Evolutionary conservation across 2,113 vertebrate species (phyloP), one percentile per base, ranked within the genome.

Genomic region (rat (Rattus norvegicus)): DNA sequence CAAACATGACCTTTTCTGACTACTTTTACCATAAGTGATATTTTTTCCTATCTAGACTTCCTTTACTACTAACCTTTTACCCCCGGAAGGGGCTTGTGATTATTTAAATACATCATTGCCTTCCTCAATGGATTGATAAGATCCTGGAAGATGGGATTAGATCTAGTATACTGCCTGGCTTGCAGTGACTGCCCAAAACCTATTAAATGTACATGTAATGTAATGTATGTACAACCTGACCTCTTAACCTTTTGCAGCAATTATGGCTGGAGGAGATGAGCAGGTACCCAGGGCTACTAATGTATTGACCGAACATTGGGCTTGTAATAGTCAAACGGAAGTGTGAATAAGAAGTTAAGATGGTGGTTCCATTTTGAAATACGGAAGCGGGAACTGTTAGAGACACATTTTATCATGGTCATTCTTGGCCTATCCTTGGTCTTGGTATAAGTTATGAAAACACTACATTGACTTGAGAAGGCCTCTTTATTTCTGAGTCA

Each of bases 391-490:
- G 72, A 92, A 33, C 24, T 92, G 36, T 4, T 73, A n/a, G 59
- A 52, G 43, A 81, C 12, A 75, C 0, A 16, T 26, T 67, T 95
- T 1, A 72, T 85, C 26, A 47, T 13, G 80, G 33, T 65, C 92
- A 92, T 94, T 92, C 19, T 20, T 88, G 24, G 33, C 7, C 43
- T 76, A 3, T 1, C 59, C 3, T 89, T 91, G 47, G 39, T 93
- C 47, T 92, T 86, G 36, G 72, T 43, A 96, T 65, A 85, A 77
- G 67, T 39, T 76, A 16, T 33, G n/a, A 47, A 79, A 88, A 30
- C 26, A 76, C 70, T 20, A 20, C 52, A 5, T 61, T 92, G 79
- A 61, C 43, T 94, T 88, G 56, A 39, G 93, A 93, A 95, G 36
- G 47, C 67, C 77, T 0, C 9, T 61, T 24, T 54, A 77, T 5